A percentile compares a stretch with the other conserved stretches of the same genome.
Conservation (phyloP, 2,888 invertebrate genomes). For the Acanthosepion esculentum region DNA sequence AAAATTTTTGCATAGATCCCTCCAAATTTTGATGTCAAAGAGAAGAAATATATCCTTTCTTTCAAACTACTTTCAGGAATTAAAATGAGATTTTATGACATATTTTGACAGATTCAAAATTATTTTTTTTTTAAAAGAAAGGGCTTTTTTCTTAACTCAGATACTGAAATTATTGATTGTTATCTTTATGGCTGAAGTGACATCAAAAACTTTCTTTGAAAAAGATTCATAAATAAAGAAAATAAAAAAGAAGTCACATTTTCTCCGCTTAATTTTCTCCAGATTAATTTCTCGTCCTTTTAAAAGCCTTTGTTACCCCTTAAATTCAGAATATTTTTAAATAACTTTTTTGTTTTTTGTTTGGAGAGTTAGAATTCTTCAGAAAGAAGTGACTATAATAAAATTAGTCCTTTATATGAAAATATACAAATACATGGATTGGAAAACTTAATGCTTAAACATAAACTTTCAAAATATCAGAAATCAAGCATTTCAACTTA, state of each 20-base stretch:
- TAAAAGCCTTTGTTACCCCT: not conserved
- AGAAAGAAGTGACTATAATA: not conserved
- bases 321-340: too few relatives aligned
- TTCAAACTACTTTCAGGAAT: not conserved
- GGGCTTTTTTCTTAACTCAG: not conserved
- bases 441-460: not conserved
- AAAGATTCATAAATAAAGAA: not conserved
- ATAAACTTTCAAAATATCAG: not conserved
- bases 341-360: not conserved
- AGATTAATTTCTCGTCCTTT: not conserved
- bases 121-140: too few relatives aligned
- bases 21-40: not conserved
- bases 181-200: not conserved
- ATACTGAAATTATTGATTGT: not conserved
- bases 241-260: not conserved
- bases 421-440: not conserved
- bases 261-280: not conserved
- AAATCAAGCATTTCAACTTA: not conserved
- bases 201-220: not conserved
- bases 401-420: not conserved
- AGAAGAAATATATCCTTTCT: not conserved
- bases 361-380: not conserved
- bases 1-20: not conserved
- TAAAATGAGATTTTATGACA: too few relatives aligned
- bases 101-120: too few relatives aligned